These are phyloP conservation scores for Dicyrtoma fusca DNA, from an alignment of 2,888 invertebrate species.

Conservation along the genomic window DNA sequence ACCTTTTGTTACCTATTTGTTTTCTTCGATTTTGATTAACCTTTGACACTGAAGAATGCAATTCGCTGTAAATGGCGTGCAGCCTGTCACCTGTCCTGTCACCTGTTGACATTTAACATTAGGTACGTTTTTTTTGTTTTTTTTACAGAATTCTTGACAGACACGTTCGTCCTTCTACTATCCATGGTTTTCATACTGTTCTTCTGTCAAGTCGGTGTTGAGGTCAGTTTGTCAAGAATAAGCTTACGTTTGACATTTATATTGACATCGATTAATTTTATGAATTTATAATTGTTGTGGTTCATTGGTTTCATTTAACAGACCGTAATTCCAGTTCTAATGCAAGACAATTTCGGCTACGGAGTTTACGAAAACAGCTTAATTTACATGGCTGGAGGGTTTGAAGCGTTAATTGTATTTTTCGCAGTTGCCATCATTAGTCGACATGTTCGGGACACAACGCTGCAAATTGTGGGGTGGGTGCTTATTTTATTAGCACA, in stretches of 20 bases:
- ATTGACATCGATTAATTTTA: neutral
- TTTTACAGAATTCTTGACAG: conserved; percentile 60
- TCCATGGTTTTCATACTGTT: conserved; percentile 60
- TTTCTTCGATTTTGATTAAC: too few relatives aligned
- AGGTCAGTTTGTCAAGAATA: conserved; percentile 57
- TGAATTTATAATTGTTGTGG: neutral
- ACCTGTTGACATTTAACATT: neutral
- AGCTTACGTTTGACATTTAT: neutral
- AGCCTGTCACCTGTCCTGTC: too few relatives aligned
- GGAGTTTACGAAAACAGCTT: conserved; percentile 61
- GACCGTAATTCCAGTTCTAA: conserved; percentile 61
- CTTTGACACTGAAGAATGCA: too few relatives aligned
- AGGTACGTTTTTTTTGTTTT: neutral
- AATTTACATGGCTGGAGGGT: conserved; percentile 60
- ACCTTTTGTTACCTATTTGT: neutral
- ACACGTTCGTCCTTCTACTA: conserved; percentile 60
- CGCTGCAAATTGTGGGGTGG: conserved; percentile 59
- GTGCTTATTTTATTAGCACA: conserved; percentile 57
- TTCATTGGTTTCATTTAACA: conserved; percentile 46
- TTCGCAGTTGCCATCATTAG: conserved; percentile 59
- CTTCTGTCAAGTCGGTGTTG: conserved; percentile 61
- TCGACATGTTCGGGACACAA: conserved; percentile 58
- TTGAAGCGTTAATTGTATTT: conserved; percentile 59
- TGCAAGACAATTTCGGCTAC: conserved; percentile 59
- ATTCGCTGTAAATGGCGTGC: too few relatives aligned